Evolutionary conservation across 1,140 invertebrate genomes (phyloP).

Genomic region (Drosophila burlai): DNA sequence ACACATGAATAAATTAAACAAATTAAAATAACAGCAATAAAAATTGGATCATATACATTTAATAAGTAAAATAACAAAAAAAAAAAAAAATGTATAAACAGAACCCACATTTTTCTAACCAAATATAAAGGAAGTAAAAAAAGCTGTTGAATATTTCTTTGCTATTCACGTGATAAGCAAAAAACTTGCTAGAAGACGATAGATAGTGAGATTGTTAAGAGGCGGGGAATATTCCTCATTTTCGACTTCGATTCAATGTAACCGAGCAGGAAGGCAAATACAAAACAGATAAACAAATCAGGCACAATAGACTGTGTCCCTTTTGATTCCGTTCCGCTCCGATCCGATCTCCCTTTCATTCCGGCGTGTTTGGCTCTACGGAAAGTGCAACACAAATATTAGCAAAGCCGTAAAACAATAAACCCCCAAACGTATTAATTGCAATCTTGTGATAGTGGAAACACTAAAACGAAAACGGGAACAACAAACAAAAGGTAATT

Average conservation of each 20-base stretch:
- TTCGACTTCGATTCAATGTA: slow-evolving; percentile 20
- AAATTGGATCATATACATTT: not conserved
- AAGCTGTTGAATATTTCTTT: slow-evolving; percentile 41
- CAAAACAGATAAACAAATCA: slow-evolving; percentile 38
- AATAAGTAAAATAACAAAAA: not conserved
- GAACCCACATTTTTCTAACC: slow-evolving; percentile 31
- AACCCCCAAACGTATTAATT: slow-evolving; percentile 47
- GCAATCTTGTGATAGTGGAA: slow-evolving; percentile 43
- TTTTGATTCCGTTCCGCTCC: slow-evolving; percentile 20
- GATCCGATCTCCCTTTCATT: slow-evolving; percentile 6
- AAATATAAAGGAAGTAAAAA: slow-evolving; percentile 3
- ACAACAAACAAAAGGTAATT: slow-evolving; percentile 40
- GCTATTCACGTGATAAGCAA: slow-evolving; percentile 63
- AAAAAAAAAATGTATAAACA: not conserved
- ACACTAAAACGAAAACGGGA: slow-evolving; percentile 16
- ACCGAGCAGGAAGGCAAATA: slow-evolving; percentile 19
- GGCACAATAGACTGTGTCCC: slow-evolving; percentile 28
- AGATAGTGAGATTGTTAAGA: slow-evolving; percentile 27
- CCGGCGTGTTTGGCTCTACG: not conserved
- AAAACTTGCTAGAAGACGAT: slow-evolving; percentile 20
- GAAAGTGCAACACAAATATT: slow-evolving; percentile 54
- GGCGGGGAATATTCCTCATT: slow-evolving; percentile 14
- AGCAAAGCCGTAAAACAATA: slow-evolving; percentile 43
- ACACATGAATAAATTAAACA: not conserved
- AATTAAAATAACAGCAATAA: slow-evolving; percentile 38